These are phyloP conservation scores for Microchrysa polita DNA, from an alignment of 2,888 invertebrate genomes.

Conservation along the genomic window DNA sequence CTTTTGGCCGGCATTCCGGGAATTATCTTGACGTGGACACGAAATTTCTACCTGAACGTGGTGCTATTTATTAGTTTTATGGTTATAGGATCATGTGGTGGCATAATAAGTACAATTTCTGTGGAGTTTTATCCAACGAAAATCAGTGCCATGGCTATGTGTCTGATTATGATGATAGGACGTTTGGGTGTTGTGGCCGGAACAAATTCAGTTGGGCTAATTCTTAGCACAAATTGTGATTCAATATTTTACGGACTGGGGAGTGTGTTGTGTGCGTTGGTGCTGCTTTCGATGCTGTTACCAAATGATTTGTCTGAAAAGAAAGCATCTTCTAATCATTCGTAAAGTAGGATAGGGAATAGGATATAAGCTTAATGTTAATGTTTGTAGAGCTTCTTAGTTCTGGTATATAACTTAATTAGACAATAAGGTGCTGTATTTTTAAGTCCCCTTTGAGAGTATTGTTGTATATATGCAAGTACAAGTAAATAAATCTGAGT, in stretches of 20 bases:
- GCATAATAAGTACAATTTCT: slow-evolving; percentile 68
- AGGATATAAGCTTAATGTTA: neutral
- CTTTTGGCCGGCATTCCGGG: slow-evolving; percentile 69
- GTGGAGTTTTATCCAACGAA: slow-evolving; percentile 72
- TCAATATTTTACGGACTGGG: slow-evolving; percentile 54
- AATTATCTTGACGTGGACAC: slow-evolving; percentile 70
- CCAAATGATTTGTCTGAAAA: slow-evolving; percentile 29
- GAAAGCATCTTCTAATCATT: neutral
- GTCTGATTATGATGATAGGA: slow-evolving; percentile 62
- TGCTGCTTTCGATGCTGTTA: slow-evolving; percentile 49
- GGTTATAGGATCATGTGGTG: slow-evolving; percentile 69
- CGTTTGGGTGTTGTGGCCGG: slow-evolving; percentile 61
- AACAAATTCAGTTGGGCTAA: slow-evolving; percentile 57
- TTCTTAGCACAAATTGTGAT: slow-evolving; percentile 56
- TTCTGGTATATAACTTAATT: neutral
- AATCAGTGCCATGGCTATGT: slow-evolving; percentile 63
- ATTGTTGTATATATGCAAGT: too few relatives aligned
- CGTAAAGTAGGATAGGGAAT: neutral
- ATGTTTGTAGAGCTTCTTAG: neutral
- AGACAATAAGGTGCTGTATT: neutral
- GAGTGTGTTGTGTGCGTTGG: slow-evolving; percentile 51
- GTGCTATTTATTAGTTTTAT: slow-evolving; percentile 69
- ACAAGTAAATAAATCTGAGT: too few relatives aligned
- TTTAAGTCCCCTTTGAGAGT: neutral
- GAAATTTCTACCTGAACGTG: slow-evolving; percentile 69